Evolutionary conservation across 2,113 vertebrate genomes (phyloP), one percentile per base, ranked within the genome.

Genomic region (Rhinolophus sinicus): DNA sequence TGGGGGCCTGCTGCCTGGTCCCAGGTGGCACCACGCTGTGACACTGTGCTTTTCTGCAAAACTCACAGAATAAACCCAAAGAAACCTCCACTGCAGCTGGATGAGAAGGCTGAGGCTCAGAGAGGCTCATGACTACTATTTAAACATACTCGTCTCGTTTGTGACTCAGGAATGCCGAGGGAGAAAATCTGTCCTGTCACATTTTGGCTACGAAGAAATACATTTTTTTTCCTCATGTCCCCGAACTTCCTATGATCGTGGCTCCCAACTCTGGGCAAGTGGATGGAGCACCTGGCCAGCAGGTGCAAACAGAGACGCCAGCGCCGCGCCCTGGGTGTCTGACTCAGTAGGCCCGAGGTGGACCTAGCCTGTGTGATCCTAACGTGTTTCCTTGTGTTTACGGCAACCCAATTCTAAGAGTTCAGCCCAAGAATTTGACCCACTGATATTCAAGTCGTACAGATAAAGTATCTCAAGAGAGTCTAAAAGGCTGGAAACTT

Each of bases 311-410:
- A 33, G 22, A 11, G 16, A 38, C 19, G 10, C 85, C 22, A 14
- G 14, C 44, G 26, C 56, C 21, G 14, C 3, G 21, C 28, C n/a
- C 38, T 3, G 10, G 19, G n/a, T 3, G 0, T 38, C 24, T 14
- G 35, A 2, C n/a, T 19, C 22, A 3, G 30, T 6, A 6, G 67
- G 24, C 35, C 33, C 54, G 67, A 26, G 9, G 28, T 14, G 14
- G 58, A 40, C 38, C 16, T 18, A 30, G 18, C 24, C 3, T 33
- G 22, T 33, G 22, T 18, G 87, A 12, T 33, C 26, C 28, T 19
- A 4, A 21, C 2, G 1, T 47, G n/a, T 62, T 65, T 35, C 40
- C 54, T 35, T 69, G 30, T 47, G 44, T 52, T 40, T 35, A 33
- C 12, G 22, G 50, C 24, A 60, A 14, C 15, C 65, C 11, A 2